phyloP scores from a whole-genome alignment of 2,113 vertebrate genomes.

The Ailurus styani region DNA sequence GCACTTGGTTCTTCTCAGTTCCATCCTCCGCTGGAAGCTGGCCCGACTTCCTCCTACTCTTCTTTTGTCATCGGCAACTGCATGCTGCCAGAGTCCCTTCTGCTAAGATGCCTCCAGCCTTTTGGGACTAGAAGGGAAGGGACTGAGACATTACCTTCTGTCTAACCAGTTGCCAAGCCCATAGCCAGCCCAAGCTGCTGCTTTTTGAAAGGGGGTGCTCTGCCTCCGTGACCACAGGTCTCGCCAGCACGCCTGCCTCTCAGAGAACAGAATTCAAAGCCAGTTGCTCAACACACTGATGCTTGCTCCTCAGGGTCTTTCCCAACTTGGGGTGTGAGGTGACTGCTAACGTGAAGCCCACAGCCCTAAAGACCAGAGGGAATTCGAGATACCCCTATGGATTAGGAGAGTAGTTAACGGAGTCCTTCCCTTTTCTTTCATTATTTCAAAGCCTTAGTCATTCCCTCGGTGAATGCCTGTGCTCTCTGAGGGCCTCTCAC shows the following conservation, averaged over 20 bases:
- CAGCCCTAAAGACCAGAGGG: not conserved
- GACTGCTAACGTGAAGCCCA: not conserved
- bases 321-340: not conserved
- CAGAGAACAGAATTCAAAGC: not conserved
- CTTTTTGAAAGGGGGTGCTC: not conserved
- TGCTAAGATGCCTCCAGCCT: not conserved
- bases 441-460: not conserved
- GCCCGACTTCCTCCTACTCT: not conserved
- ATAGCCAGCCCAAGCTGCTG: not conserved
- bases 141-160: not conserved
- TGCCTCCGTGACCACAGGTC: not conserved
- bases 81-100: not conserved
- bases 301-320: not conserved
- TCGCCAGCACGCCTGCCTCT: not conserved
- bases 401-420: not conserved
- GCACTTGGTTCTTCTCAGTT: not conserved
- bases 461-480: not conserved
- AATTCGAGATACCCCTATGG: not conserved
- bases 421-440: not conserved
- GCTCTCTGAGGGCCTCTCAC: not conserved
- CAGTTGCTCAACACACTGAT: not conserved
- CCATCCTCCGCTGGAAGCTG: not conserved
- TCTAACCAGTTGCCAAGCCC: not conserved
- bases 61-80: conserved; percentile 9
- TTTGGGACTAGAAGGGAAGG: not conserved